A percentile compares a stretch with the other conserved stretches of the same genome.
Evolutionary conservation across 2,113 vertebrate species (phyloP).

Genomic region (Craseonycteris thonglongyai): DNA sequence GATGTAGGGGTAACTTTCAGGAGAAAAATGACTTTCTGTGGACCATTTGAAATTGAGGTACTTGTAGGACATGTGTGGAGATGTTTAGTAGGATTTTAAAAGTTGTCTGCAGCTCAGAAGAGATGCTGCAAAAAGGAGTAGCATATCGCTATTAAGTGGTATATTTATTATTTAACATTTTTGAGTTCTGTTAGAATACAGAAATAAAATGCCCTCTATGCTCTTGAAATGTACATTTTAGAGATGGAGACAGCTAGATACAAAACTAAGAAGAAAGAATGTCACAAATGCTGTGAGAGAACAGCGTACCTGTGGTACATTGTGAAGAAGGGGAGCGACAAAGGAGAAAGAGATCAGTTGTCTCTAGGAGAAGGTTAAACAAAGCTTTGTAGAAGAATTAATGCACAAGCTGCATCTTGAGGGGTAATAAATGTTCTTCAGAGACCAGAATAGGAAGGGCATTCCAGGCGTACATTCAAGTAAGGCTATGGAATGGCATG

Average conservation of each 20-base stretch:
- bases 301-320: neutral
- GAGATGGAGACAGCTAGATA: neutral
- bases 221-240: slow-evolving; percentile 9
- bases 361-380: neutral
- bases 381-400: neutral
- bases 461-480: neutral
- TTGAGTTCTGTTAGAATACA: neutral
- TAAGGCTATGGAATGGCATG: neutral
- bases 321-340: neutral
- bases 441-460: neutral
- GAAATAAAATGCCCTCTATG: neutral
- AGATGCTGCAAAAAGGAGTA: neutral
- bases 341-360: neutral
- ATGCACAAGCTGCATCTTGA: neutral
- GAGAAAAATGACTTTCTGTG: neutral
- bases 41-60: neutral
- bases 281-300: neutral
- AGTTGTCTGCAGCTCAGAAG: neutral
- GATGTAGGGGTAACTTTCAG: neutral
- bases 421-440: neutral
- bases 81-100: neutral
- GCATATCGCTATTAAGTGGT: neutral
- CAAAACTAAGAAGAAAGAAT: neutral
- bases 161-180: neutral
- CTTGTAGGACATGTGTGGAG: neutral